These are phyloP conservation scores for Cantharis lateralis DNA, from an alignment of 2,888 invertebrate genomes.

Conservation along the genomic window DNA sequence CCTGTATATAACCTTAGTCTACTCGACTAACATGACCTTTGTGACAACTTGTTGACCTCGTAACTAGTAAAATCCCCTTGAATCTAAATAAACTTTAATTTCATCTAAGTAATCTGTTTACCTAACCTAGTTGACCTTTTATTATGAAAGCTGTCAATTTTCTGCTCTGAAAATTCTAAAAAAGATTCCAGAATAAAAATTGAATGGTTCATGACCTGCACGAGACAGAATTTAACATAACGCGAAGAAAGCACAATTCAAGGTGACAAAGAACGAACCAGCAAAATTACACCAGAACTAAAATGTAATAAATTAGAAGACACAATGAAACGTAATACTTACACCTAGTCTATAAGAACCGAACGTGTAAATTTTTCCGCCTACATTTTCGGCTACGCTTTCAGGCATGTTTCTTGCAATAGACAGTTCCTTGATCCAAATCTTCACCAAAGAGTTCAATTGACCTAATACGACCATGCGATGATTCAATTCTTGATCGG, in stretches of 20 bases:
- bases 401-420: constrained; percentile 90
- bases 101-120: background rate
- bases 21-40: background rate
- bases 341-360: constrained; percentile 94
- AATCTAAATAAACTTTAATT: background rate
- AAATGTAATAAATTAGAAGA: background rate
- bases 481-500: constrained; percentile 87
- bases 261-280: background rate
- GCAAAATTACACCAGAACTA: background rate
- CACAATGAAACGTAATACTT: constrained; percentile 44
- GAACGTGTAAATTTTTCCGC: constrained; percentile 99
- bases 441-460: constrained; percentile 86
- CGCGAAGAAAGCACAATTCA: background rate
- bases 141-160: background rate
- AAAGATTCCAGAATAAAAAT: background rate
- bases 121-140: background rate
- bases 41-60: background rate
- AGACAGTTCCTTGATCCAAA: constrained; percentile 93
- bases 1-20: background rate
- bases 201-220: background rate
- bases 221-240: background rate
- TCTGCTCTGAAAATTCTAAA: background rate
- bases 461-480: constrained; percentile 84
- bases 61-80: background rate
- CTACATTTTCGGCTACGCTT: constrained; percentile 86